Base-by-base conservation (phyloP, 2,888 invertebrate genomes). In the Anagyrus pseudococci region DNA sequence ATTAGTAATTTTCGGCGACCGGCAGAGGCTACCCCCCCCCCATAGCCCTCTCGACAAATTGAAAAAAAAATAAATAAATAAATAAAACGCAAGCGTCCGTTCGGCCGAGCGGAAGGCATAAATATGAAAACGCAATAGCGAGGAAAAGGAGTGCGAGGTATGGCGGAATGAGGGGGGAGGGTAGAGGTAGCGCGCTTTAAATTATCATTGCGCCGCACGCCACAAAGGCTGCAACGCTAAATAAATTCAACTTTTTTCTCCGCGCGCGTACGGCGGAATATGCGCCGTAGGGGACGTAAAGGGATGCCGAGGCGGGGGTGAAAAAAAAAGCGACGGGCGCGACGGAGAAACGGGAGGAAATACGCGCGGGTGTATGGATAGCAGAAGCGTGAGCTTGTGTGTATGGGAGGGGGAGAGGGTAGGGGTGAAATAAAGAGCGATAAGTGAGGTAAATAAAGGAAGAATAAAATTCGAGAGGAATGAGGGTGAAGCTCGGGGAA, bases 221-320 rank as follows among this genome's bases (percentile, higher is more conserved):
- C 52, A 62, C 58, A 62, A 62, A 62, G 53, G 47, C 57, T 58
- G 25, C 41, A n/a, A 15, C 33, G 47, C 58, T 62, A 62, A 62
- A 57, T 62, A 62, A 62, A 62, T 62, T 62, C 41, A 54, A 46
- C 41, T 62, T 62, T 60, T 57, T 58, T 58, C 58, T 26, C 53
- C 53, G 53, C 20, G 33, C 62, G 22, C 43, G 57, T 41, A 53
- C n/a, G 15, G 50, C 43, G 53, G 47, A 64, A 53, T 59, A 64
- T 58, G 49, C 54, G 37, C 19, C 40, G 23, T 41, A 19, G 2
- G 41, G 8, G 4, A n/a, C n/a, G n/a, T n/a, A n/a, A n/a, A n/a
- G n/a, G n/a, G n/a, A n/a, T n/a, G n/a, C n/a, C 2, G 33, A 23
- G 25, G 49, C 26, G 37, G 41, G 44, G 33, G 8, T 44, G 40